phyloP scores from a whole-genome alignment of 2,113 vertebrate species.

The Gallinago jamesoni region DNA sequence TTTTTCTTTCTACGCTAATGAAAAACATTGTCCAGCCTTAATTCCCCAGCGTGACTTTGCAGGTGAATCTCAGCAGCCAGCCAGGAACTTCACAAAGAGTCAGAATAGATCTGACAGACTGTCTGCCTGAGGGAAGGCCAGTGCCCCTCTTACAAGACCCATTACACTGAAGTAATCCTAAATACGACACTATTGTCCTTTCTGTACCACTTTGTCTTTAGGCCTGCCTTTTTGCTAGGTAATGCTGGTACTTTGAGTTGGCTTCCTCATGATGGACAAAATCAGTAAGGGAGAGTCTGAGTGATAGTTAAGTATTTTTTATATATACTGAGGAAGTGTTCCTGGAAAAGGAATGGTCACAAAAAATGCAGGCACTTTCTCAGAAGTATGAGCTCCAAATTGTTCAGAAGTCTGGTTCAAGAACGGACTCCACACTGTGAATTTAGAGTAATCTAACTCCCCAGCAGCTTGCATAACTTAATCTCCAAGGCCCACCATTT shows the following conservation, averaged over 20 bases:
- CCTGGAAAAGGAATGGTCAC: neutral
- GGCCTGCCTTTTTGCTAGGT: neutral
- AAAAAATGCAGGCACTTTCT: neutral
- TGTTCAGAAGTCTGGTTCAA: neutral
- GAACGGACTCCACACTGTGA: neutral
- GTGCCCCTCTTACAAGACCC: neutral
- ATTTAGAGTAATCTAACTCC: neutral
- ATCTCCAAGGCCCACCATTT: neutral
- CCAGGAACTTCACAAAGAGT: neutral
- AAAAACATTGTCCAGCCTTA: neutral
- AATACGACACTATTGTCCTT: neutral
- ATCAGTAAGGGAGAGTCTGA: neutral
- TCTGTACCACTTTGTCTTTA: neutral
- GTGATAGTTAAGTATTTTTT: neutral
- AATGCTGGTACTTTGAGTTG: neutral
- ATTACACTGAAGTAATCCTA: neutral
- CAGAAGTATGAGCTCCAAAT: neutral
- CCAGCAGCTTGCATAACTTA: rapidly evolving
- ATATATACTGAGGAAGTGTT: neutral
- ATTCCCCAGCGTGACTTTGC: neutral
- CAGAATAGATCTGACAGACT: neutral
- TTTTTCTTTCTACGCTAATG: neutral
- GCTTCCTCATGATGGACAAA: neutral
- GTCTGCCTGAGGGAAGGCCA: neutral
- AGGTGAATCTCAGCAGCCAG: neutral